phyloP scores from a whole-genome alignment of 2,113 vertebrate genomes.

The Tachycineta bicolor region DNA sequence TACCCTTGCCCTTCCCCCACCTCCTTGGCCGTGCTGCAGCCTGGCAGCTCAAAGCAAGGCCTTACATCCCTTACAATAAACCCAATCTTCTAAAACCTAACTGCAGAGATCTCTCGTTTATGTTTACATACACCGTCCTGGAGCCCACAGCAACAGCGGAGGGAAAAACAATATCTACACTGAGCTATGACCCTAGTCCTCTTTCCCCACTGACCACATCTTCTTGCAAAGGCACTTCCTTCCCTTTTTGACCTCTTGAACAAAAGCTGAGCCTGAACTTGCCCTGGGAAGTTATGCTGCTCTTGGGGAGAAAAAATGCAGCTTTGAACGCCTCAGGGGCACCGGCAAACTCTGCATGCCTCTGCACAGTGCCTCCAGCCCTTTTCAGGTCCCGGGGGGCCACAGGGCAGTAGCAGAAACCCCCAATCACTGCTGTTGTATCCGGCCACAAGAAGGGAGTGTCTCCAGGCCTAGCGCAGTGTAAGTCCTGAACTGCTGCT shows the following conservation, averaged over 20 bases:
- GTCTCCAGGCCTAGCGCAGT: rapidly evolving
- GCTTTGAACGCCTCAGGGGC: not conserved
- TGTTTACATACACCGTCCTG: too few species aligned
- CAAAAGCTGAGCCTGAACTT: not conserved
- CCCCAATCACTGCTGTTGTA: not conserved
- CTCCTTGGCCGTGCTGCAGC: too few species aligned
- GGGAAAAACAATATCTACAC: too few species aligned
- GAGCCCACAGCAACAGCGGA: too few species aligned
- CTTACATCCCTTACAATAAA: too few species aligned
- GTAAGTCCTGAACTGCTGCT: not conserved
- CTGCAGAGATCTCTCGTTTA: too few species aligned
- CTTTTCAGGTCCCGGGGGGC: not conserved
- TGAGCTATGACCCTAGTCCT: not conserved
- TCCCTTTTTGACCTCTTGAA: not conserved
- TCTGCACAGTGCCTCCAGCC: not conserved
- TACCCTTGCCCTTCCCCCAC: too few species aligned
- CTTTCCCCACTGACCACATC: rapidly evolving
- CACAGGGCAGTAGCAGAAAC: not conserved
- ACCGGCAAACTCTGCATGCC: not conserved
- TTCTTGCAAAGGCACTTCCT: not conserved
- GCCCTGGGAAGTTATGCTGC: rapidly evolving
- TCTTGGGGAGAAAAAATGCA: not conserved
- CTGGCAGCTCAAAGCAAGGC: too few species aligned
- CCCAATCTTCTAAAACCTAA: too few species aligned
- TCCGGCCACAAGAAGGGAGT: rapidly evolving